Evolutionary conservation across 2,888 invertebrate genomes (phyloP).

Genomic region (Cyaniris semiargus): DNA sequence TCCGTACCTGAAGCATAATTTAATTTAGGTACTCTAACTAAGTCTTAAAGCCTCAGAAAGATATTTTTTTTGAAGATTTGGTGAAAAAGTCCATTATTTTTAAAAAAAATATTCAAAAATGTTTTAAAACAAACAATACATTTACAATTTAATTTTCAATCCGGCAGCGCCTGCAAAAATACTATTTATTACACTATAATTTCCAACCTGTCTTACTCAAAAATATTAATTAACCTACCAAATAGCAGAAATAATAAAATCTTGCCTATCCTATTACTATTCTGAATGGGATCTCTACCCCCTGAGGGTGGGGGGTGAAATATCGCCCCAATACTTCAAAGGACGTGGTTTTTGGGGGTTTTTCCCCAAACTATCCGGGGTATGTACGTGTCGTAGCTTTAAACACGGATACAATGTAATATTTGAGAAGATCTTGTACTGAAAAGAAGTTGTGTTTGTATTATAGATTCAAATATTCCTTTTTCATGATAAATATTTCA

Average conservation of each 20-base stretch:
- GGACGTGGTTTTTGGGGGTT: conserved; percentile 9
- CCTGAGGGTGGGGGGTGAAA: not conserved
- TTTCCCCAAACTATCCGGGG: not conserved
- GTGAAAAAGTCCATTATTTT: no score
- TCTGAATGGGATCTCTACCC: not conserved
- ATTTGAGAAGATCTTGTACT: not conserved
- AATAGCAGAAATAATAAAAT: not conserved
- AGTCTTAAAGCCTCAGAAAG: no score
- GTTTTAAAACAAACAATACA: no score
- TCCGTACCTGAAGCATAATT: no score
- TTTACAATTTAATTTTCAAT: not conserved
- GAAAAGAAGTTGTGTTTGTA: not conserved
- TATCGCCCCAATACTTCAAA: conserved; percentile 10
- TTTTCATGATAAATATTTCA: no score
- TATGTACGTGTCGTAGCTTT: not conserved
- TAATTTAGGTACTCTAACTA: no score
- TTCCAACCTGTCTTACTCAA: no score
- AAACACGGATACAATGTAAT: not conserved
- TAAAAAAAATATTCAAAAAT: no score
- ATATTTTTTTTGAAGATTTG: no score
- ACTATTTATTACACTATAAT: no score
- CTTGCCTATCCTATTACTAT: conserved; percentile 6
- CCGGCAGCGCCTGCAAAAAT: not conserved
- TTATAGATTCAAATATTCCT: not conserved
- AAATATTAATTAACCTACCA: not conserved